Evolutionary conservation across 1,140 invertebrate species (phyloP), one percentile per base, ranked within the genome.

Genomic region (Drosophila ficusphila): DNA sequence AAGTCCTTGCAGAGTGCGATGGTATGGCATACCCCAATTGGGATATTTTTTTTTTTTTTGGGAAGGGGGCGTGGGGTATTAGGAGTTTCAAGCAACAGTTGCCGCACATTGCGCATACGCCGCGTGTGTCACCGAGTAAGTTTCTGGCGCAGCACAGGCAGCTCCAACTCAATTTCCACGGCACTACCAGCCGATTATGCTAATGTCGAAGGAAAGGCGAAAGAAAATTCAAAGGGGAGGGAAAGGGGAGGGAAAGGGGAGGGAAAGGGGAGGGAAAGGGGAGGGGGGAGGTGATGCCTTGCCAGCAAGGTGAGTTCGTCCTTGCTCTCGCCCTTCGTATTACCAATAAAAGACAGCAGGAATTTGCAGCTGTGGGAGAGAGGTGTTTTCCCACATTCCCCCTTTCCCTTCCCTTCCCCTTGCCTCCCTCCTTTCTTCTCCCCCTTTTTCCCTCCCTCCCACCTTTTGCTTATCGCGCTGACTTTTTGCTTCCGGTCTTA

Each of bases 21-120:
- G 4, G 19, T 31, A 19, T 29, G 19, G 7, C 16, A n/a, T n/a
- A n/a, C n/a, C n/a, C n/a, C n/a, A n/a, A n/a, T n/a, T n/a, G n/a
- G n/a, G n/a, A n/a, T n/a, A n/a, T n/a, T n/a, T n/a, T n/a, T n/a
- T 11, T 14, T 3, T 1, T 5, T 7, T 16, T 14, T 2, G 2
- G 12, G 25, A 14, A 34, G 16, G 14, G 33, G 25, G 65, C 12
- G 19, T 21, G n/a, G n/a, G n/a, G n/a, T n/a, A n/a, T n/a, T n/a
- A n/a, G n/a, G n/a, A n/a, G n/a, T n/a, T n/a, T n/a, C n/a, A 36
- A 75, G 79, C 79, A 83, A 83, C 79, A 79, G 79, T 83, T 83
- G 81, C 60, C 46, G 54, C 62, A 79, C 61, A 58, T 81, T 81
- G 68, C 73, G 68, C 60, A 82, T 82, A 82, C 78, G 71, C 76